Percentiles rank a stretch among this genome's conserved stretches.
phyloP scores from a whole-genome alignment of 2,888 invertebrate genomes.

The Ditula angustiorana region DNA sequence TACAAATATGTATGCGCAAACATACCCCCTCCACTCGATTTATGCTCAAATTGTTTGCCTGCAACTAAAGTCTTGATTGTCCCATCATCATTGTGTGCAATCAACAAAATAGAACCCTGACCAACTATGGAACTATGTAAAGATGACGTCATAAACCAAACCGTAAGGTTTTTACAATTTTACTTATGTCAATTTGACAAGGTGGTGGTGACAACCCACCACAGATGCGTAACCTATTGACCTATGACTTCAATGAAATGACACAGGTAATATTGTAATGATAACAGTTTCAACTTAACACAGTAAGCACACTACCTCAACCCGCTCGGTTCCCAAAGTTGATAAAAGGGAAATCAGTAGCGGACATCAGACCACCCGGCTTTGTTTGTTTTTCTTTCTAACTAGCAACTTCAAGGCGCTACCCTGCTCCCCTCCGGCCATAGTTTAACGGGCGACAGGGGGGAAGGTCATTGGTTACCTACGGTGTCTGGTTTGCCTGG shows the following conservation, averaged over 20 bases:
- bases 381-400: constrained; percentile 67
- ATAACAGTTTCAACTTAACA: constrained; percentile 1
- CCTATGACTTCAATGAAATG: background rate
- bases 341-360: constrained; percentile 55
- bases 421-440: constrained; percentile 41
- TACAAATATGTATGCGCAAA: no score
- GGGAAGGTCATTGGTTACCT: constrained; percentile 50
- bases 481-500: constrained; percentile 50
- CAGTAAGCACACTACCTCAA: constrained; percentile 16
- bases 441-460: constrained; percentile 39
- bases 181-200: no score
- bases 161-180: no score
- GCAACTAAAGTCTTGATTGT: no score
- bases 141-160: no score
- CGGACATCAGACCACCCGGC: constrained; percentile 62
- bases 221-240: no score
- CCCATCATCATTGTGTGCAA: no score
- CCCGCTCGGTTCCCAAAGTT: constrained; percentile 40
- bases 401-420: constrained; percentile 47
- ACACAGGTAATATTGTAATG: background rate
- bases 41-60: no score
- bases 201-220: no score
- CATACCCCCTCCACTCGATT: no score
- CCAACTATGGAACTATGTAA: no score
- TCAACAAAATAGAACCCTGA: no score